These are phyloP conservation scores for Muscina levida DNA, from an alignment of 2,888 invertebrate species.

Conservation along the genomic window DNA sequence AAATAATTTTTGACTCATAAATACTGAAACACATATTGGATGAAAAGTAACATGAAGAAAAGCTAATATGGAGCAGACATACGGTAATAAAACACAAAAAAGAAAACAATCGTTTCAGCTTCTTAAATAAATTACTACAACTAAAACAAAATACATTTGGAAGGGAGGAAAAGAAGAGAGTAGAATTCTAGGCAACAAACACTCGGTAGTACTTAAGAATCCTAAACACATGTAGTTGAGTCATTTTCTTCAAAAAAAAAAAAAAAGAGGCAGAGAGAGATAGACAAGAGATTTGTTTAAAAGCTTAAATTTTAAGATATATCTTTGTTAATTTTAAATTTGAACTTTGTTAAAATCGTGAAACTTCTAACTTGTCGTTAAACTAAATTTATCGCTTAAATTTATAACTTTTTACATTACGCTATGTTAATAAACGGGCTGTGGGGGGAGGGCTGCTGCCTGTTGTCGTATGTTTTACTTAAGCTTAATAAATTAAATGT, in stretches of 20 bases:
- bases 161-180: slow-evolving; percentile 16
- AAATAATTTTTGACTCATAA: slow-evolving; percentile 66
- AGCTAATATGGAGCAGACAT: no score
- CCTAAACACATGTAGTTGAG: slow-evolving; percentile 29
- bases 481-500: slow-evolving; percentile 21
- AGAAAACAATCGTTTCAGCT: slow-evolving; percentile 36
- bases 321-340: slow-evolving; percentile 17
- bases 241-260: slow-evolving; percentile 30
- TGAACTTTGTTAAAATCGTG: slow-evolving; percentile 42
- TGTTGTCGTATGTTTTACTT: background rate
- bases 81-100: slow-evolving; percentile 69
- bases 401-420: slow-evolving; percentile 43
- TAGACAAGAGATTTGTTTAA: slow-evolving; percentile 32
- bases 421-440: background rate
- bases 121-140: slow-evolving; percentile 49
- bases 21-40: slow-evolving; percentile 65
- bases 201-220: slow-evolving; percentile 1
- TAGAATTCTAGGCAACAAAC: slow-evolving; percentile 19
- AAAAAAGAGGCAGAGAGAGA: slow-evolving; percentile 1
- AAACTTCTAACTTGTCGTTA: background rate
- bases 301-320: slow-evolving; percentile 9
- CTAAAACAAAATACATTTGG: slow-evolving; percentile 16
- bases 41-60: no score
- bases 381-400: slow-evolving; percentile 16
- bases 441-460: no score